Percentiles rank a stretch among this genome's conserved stretches.
These are phyloP conservation scores for Psittacula cyanocephala DNA, from an alignment of 2,113 vertebrate species.

Conservation along the genomic window DNA sequence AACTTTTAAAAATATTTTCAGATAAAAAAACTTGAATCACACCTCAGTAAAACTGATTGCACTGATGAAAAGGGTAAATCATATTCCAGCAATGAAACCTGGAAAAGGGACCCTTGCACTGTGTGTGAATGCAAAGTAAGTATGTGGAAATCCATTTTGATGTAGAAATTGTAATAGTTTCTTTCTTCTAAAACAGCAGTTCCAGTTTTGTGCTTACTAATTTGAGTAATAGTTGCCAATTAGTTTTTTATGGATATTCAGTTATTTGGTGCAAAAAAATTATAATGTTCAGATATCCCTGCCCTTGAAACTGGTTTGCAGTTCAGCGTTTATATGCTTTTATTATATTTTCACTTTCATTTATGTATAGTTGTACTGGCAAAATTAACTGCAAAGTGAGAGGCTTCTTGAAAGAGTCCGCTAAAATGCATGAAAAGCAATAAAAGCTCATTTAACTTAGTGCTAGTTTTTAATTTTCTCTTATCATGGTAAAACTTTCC, in stretches of 20 bases:
- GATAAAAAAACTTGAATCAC: conserved; percentile 95
- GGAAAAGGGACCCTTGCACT: conserved; percentile 89
- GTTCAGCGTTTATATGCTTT: neutral
- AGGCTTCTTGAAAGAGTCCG: neutral
- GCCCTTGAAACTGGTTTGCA: neutral
- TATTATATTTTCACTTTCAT: neutral
- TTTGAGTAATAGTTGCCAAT: neutral
- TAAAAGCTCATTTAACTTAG: neutral
- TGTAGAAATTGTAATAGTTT: neutral
- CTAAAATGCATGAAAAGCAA: neutral
- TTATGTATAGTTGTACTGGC: neutral
- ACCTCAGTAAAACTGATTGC: conserved; percentile 88
- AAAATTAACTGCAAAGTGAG: neutral
- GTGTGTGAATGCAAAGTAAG: conserved; percentile 90
- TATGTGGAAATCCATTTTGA: neutral
- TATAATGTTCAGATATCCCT: neutral
- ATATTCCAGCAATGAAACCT: conserved; percentile 78
- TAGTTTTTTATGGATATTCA: neutral
- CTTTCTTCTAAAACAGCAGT: neutral
- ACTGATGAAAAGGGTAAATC: conserved; percentile 81
- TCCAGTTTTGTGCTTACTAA: neutral
- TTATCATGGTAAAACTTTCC: neutral
- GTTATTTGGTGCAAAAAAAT: neutral
- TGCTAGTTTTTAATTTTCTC: neutral
- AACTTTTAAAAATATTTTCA: conserved; percentile 43